These are phyloP conservation scores for Phoxinus phoxinus DNA, from an alignment of 2,113 vertebrate species.

Conservation along the genomic window DNA sequence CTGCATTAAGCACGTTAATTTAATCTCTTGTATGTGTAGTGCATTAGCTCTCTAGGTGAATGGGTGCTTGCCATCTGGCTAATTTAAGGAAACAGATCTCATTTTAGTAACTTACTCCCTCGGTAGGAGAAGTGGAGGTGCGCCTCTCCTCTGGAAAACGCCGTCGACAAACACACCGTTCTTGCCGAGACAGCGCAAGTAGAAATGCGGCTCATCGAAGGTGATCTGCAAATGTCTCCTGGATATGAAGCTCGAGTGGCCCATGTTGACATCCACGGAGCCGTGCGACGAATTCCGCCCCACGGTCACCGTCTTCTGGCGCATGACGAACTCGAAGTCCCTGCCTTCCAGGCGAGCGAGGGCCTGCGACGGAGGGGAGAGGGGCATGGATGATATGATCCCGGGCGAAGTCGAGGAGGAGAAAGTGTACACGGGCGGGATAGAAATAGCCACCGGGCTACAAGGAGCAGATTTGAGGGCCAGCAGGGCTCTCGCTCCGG, in stretches of 20 bases:
- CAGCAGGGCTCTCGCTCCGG: constrained; percentile 86
- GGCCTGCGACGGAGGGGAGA: constrained; percentile 71
- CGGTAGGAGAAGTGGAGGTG: constrained; percentile 87
- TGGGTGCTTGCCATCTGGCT: neutral
- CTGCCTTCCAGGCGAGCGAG: constrained; percentile 81
- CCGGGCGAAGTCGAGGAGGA: constrained; percentile 62
- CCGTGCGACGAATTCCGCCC: constrained; percentile 97
- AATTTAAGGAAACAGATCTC: neutral
- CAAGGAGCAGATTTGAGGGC: constrained; percentile 88
- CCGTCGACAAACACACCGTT: constrained; percentile 95
- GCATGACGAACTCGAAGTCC: constrained; percentile 96
- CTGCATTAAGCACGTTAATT: constrained; percentile 3
- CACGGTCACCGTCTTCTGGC: constrained; percentile 91
- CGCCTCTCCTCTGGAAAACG: constrained; percentile 93
- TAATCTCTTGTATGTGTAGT: constrained; percentile 5
- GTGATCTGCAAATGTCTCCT: constrained; percentile 91
- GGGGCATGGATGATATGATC: constrained; percentile 67
- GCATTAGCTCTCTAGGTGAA: neutral
- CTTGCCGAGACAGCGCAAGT: constrained; percentile 89
- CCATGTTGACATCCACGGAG: constrained; percentile 96
- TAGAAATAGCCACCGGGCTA: constrained; percentile 82
- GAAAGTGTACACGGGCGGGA: constrained; percentile 70
- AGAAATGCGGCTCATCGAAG: constrained; percentile 90
- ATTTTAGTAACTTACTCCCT: constrained; percentile 83
- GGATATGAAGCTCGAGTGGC: constrained; percentile 97